Base-by-base conservation (phyloP, 1,140 invertebrate species). In the Leptestheria dahalacensis region DNA sequence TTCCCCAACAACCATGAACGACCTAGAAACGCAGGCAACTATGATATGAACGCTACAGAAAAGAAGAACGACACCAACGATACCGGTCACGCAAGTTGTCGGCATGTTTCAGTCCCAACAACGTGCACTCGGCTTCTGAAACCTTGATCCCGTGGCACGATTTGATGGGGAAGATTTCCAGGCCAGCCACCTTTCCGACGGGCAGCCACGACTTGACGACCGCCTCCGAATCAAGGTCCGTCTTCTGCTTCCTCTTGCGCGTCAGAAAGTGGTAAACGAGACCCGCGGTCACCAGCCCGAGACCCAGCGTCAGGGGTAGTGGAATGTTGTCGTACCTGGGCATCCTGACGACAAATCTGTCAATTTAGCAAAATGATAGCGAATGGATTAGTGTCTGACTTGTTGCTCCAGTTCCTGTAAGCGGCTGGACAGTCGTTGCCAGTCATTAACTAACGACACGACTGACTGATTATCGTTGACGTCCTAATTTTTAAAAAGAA, bases 121-220 rank as follows among this genome's bases (percentile, higher is more conserved):
- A 20, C 1, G 66, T 66, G 59, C 66, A 68, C 18, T 67, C 64
- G n/a, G 65, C 66, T 46, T 56, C 51, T 15, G 64, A n/a, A 2
- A 69, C 62, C 20, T 50, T 49, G 1, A 68, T 50, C 3, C 69
- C 69, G n/a, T 64, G 54, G 51, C 68, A 70, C 3, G 67, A 67
- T 61, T 70, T 70, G 11, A 70, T 63, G 0, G 69, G 69, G 55
- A 65, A 68, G 46, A 68, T 59, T 50, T 64, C 63, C 15, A 70
- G 33, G 23, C 55, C 60, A 10, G 61, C 55, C 1, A 69, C 64
- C 48, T 33, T 60, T 3, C 67, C 69, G 3, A 67, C 67, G 26
- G 53, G 48, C 24, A 53, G 55, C 54, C 54, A 60, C 49, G 48
- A 48, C 28, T 50, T 60, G n/a, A 60, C 47, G 28, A 49, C 20